Percentiles rank a stretch among this genome's conserved stretches.
Evolutionary conservation across 2,888 invertebrate species (phyloP).

Genomic region (Xestobium rufovillosum): DNA sequence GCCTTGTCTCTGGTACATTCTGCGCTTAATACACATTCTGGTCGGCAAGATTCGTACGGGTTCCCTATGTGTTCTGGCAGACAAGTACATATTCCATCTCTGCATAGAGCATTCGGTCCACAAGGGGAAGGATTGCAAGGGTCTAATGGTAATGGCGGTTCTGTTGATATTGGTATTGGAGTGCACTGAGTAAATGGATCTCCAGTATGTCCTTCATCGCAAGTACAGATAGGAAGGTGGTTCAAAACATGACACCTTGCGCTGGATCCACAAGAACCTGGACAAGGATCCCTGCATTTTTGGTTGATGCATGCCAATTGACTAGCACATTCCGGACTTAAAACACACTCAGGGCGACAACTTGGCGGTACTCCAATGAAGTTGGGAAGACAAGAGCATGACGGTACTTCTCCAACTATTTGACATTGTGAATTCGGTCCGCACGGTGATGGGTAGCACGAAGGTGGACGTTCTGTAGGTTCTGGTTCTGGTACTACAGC

Average conservation of each 20-base stretch:
- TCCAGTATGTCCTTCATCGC: conserved; percentile 67
- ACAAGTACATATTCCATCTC: conserved; percentile 56
- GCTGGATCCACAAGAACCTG: conserved; percentile 73
- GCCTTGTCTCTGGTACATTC: conserved; percentile 60
- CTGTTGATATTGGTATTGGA: conserved; percentile 44
- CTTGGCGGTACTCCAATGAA: conserved; percentile 72
- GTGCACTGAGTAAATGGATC: conserved; percentile 72
- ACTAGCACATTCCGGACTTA: conserved; percentile 72
- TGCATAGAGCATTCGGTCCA: conserved; percentile 63
- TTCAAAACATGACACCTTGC: conserved; percentile 71
- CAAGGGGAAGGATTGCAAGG: conserved; percentile 69
- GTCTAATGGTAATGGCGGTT: conserved; percentile 43
- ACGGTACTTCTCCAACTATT: conserved; percentile 62
- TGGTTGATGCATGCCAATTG: conserved; percentile 70
- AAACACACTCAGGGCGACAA: conserved; percentile 72
- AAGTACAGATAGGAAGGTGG: conserved; percentile 75
- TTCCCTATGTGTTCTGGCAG: conserved; percentile 57
- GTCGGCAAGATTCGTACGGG: conserved; percentile 60
- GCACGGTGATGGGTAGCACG: conserved; percentile 76
- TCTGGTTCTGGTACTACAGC: conserved; percentile 31
- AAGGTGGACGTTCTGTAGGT: conserved; percentile 60
- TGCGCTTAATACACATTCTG: conserved; percentile 61
- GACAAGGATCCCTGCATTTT: conserved; percentile 75
- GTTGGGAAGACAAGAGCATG: conserved; percentile 72
- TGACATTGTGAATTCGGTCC: conserved; percentile 78